These are phyloP conservation scores for Dreissena rostriformis DNA, from an alignment of 1,140 invertebrate species.

Conservation along the genomic window DNA sequence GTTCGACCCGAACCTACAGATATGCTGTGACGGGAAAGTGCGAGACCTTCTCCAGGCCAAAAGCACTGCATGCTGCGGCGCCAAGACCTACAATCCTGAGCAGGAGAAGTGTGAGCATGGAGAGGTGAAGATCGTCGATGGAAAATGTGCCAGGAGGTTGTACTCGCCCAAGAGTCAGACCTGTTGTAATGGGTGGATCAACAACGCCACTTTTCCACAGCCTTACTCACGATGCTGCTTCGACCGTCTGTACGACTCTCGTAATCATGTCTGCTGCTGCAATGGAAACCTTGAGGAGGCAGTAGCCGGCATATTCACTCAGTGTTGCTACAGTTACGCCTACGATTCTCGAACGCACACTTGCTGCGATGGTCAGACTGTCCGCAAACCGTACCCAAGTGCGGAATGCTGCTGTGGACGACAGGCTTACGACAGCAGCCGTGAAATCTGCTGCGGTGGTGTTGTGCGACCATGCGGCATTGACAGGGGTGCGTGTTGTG, in stretches of 20 bases:
- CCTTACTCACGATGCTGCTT: constrained; percentile 36
- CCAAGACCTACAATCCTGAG: constrained; percentile 31
- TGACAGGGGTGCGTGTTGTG: constrained; percentile 34
- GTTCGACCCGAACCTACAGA: constrained; percentile 27
- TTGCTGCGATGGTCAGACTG: constrained; percentile 54
- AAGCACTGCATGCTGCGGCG: constrained; percentile 34
- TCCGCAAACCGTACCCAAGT: constrained; percentile 34
- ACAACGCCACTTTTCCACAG: constrained; percentile 22
- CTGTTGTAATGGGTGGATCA: constrained; percentile 50
- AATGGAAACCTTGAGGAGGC: constrained; percentile 45
- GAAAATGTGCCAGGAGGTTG: background rate
- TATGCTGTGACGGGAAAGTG: constrained; percentile 35
- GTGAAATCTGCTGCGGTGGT: constrained; percentile 48
- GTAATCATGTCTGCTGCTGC: constrained; percentile 45
- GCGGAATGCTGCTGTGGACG: constrained; percentile 51
- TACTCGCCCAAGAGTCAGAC: constrained; percentile 28
- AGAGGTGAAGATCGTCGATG: background rate
- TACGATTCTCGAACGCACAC: constrained; percentile 40
- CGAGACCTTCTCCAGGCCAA: constrained; percentile 3
- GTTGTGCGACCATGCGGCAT: constrained; percentile 8
- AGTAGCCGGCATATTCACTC: constrained; percentile 25
- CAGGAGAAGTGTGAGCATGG: constrained; percentile 31
- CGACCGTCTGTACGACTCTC: constrained; percentile 28
- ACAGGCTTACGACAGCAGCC: constrained; percentile 43
- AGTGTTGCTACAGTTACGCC: constrained; percentile 40